A percentile compares a stretch with the other conserved stretches of the same genome.
These are phyloP conservation scores for Acrobasis suavella DNA, from an alignment of 2,888 invertebrate species.

Conservation along the genomic window DNA sequence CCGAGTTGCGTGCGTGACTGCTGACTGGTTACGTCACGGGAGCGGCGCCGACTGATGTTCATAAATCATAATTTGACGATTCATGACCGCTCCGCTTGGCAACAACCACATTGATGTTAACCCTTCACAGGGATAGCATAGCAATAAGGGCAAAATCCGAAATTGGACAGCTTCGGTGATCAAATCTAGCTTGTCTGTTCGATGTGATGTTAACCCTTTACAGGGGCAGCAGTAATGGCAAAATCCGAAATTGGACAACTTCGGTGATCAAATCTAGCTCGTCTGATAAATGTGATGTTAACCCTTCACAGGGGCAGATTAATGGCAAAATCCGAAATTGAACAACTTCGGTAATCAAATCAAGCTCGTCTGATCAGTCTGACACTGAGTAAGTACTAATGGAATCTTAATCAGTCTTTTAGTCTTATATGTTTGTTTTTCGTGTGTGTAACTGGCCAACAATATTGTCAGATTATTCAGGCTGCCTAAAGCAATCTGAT, in stretches of 20 bases:
- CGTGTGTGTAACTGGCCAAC: too few relatives aligned
- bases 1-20: slow-evolving; percentile 46
- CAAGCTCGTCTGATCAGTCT: too few relatives aligned
- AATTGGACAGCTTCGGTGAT: neutral
- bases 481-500: too few relatives aligned
- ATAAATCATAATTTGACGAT: slow-evolving; percentile 21
- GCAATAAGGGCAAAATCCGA: neutral
- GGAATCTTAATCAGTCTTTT: too few relatives aligned
- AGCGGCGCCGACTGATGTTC: slow-evolving; percentile 14
- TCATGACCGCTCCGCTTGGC: neutral
- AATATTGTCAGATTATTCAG: too few relatives aligned
- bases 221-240: neutral
- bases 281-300: neutral
- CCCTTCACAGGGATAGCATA: neutral
- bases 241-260: neutral
- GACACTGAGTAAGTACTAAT: too few relatives aligned
- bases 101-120: neutral
- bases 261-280: too few relatives aligned
- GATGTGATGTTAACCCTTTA: neutral
- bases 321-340: neutral
- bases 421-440: too few relatives aligned
- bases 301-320: neutral
- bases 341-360: too few relatives aligned
- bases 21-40: slow-evolving; percentile 46
- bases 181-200: too few relatives aligned